These are phyloP conservation scores for Thalpophila matura DNA, from an alignment of 2,888 invertebrate genomes.

Conservation along the genomic window DNA sequence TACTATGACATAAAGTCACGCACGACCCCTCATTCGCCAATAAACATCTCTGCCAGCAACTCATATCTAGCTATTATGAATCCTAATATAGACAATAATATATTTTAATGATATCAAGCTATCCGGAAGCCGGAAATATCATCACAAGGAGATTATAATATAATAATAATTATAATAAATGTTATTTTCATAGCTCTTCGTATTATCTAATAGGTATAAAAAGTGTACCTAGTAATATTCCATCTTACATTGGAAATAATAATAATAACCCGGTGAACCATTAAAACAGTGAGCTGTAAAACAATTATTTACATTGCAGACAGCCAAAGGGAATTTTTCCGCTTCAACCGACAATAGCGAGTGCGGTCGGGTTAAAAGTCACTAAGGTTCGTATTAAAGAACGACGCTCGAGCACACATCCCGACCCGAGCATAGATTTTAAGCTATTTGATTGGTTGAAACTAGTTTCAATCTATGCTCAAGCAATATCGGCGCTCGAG, in stretches of 20 bases:
- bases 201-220: not conserved
- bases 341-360: not conserved
- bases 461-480: too few species aligned
- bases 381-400: too few species aligned
- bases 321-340: constrained; percentile 10
- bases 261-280: not conserved
- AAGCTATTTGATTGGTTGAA: too few species aligned
- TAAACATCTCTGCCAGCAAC: not conserved
- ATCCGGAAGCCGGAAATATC: constrained; percentile 28
- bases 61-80: not conserved
- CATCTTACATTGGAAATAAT: not conserved
- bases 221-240: not conserved
- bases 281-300: not conserved
- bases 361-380: not conserved
- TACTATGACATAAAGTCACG: too few species aligned
- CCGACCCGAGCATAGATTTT: too few species aligned
- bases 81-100: not conserved
- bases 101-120: constrained; percentile 2
- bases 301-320: not conserved
- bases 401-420: too few species aligned
- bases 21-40: not conserved
- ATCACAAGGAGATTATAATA: constrained; percentile 2
- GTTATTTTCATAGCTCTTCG: too few species aligned
- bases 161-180: too few species aligned
- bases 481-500: too few species aligned